phyloP scores from a whole-genome alignment of 1,140 invertebrate genomes.

The Cyclargus thomasi region DNA sequence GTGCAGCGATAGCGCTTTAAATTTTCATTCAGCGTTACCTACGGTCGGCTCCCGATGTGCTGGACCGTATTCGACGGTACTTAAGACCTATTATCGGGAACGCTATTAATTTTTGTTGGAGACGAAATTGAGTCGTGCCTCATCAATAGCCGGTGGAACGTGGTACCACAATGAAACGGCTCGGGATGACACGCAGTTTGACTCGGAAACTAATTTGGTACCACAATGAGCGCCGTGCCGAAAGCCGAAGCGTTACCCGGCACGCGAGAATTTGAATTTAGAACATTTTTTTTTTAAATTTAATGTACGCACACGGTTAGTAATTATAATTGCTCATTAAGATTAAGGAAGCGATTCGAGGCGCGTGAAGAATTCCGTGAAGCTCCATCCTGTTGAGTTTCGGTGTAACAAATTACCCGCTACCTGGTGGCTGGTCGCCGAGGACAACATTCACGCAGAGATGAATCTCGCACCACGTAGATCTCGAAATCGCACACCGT shows the following conservation, averaged over 20 bases:
- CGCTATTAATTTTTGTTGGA: conserved; percentile 41
- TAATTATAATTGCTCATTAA: conserved; percentile 6
- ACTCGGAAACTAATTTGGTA: conserved; percentile 72
- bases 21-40: conserved; percentile 46
- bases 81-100: conserved; percentile 46
- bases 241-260: conserved; percentile 54
- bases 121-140: conserved; percentile 61
- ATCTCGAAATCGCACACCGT: neutral
- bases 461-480: conserved; percentile 27
- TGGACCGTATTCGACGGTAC: conserved; percentile 50
- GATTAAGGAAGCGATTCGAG: conserved; percentile 42
- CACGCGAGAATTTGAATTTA: conserved; percentile 41
- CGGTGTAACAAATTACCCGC: conserved; percentile 58
- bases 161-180: conserved; percentile 57
- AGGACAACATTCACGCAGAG: conserved; percentile 59
- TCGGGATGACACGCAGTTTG: conserved; percentile 66
- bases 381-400: conserved; percentile 63
- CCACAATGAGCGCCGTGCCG: conserved; percentile 68
- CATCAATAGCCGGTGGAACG: conserved; percentile 61
- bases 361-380: conserved; percentile 62
- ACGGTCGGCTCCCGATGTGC: conserved; percentile 44
- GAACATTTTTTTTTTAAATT: neutral
- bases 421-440: conserved; percentile 66
- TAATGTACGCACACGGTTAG: neutral
- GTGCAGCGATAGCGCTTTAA: conserved; percentile 36